These are phyloP conservation scores for Crotalus helleri DNA, from an alignment of 2,113 vertebrate genomes.

Conservation along the genomic window DNA sequence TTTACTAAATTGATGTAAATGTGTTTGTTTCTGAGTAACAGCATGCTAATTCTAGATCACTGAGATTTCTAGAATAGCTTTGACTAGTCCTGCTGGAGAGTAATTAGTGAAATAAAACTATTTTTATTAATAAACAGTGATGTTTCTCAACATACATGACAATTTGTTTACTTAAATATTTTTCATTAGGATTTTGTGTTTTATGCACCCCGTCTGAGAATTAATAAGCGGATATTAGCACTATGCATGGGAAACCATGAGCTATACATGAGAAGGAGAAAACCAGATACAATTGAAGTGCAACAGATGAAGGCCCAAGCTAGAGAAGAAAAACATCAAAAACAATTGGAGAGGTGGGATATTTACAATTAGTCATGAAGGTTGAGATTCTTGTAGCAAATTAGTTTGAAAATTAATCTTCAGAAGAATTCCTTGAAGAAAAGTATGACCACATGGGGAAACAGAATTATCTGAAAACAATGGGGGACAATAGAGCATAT, in stretches of 20 bases:
- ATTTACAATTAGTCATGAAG: slow-evolving; percentile 20
- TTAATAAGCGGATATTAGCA: slow-evolving; percentile 95
- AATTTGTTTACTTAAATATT: slow-evolving; percentile 36
- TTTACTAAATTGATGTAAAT: neutral
- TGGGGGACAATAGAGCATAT: neutral
- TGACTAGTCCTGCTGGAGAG: neutral
- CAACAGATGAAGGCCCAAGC: slow-evolving; percentile 99
- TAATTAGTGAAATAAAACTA: neutral
- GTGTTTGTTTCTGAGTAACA: neutral
- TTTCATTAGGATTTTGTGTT: slow-evolving; percentile 92
- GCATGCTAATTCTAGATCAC: neutral
- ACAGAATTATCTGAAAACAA: neutral
- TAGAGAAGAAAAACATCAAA: slow-evolving; percentile 96
- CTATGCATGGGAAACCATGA: slow-evolving; percentile 99
- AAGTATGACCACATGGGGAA: too few relatives aligned
- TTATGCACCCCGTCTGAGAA: slow-evolving; percentile 93
- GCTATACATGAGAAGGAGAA: slow-evolving; percentile 95
- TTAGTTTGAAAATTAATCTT: slow-evolving; percentile 1
- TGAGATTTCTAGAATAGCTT: neutral
- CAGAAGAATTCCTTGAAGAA: neutral
- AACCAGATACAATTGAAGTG: slow-evolving; percentile 97
- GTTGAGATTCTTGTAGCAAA: slow-evolving; percentile 22
- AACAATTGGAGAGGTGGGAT: slow-evolving; percentile 91
- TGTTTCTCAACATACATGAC: slow-evolving; percentile 9
- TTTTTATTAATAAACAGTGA: neutral